Evolutionary conservation across 2,113 vertebrate species (phyloP), one percentile per base, ranked within the genome.

Genomic region (Columba livia): DNA sequence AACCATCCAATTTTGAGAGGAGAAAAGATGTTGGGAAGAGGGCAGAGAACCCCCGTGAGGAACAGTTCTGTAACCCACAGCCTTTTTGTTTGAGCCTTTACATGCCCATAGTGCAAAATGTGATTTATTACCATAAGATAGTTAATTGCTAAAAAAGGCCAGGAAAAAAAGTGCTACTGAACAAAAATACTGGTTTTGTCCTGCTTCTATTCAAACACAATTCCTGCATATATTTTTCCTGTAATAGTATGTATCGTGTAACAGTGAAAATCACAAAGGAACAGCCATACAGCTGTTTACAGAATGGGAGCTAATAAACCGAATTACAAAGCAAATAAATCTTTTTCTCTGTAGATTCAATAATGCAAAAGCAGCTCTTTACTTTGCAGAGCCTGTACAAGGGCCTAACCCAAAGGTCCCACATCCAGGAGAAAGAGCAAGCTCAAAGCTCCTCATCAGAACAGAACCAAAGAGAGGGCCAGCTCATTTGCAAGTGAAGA

Each of bases 401-500:
- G 44, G 51, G 24, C 31, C 61, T 72, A 80, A 70, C 25, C 31
- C 48, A 12, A 32, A 36, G 44, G 53, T 47, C 44, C 34, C 67
- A 58, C 36, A 74, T 13, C 47, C 58, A 89, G 47, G 42, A 82
- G 61, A 80, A 93, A 90, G 28, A 80, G 71, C 28, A 73, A 90
- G 71, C 48, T 92, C 72, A 50, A 57, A 89, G 54, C n/a, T 81
- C 26, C 87, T 65, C 29, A 28, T 53, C 53, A 74, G 85, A 58
- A 73, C 64, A 85, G 69, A 73, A 56, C 10, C 11, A 6, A 83
- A 61, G 60, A 67, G 62, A 84, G 65, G 69, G 79, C 32, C 83
- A 94, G 92, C 74, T 92, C 88, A 79, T 97, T 96, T 97, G 91
- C 90, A 97, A 91, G 36, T 73, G 44, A 93, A 94, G 88, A 57